Conservation (phyloP, 2,113 vertebrate species). For the Orthonyx spaldingii region DNA sequence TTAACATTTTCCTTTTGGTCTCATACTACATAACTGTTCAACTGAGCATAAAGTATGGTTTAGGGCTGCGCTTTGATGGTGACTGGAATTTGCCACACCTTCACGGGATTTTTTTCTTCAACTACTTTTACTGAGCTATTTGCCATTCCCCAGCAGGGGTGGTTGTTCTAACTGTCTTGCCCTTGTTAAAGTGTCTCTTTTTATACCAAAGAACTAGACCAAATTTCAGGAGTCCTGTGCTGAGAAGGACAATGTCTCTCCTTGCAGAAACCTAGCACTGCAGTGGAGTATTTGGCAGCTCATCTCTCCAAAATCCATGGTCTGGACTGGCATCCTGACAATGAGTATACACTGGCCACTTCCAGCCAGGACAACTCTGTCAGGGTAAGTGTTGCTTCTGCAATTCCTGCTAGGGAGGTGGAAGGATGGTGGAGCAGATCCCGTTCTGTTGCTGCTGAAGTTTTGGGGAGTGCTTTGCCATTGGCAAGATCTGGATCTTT, state of each 20-base stretch:
- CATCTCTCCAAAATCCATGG: constrained; percentile 97
- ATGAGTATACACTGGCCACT: constrained; percentile 90
- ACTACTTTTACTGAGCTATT: background rate
- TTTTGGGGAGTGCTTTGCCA: background rate
- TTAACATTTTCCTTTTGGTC: background rate
- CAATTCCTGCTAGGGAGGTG: background rate
- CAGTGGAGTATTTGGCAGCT: constrained; percentile 92
- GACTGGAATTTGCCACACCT: background rate
- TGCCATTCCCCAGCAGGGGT: background rate
- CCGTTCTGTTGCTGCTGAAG: background rate
- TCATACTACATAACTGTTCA: background rate
- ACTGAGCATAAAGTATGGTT: background rate
- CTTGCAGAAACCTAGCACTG: constrained; percentile 92
- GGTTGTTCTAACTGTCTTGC: background rate
- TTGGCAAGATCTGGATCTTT: background rate
- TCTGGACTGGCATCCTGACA: constrained; percentile 96
- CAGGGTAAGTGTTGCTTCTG: constrained; percentile 73
- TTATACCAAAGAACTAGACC: background rate
- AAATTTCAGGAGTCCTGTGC: background rate
- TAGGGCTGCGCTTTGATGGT: background rate
- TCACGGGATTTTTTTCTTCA: background rate
- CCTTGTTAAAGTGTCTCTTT: background rate
- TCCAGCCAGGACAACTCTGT: constrained; percentile 99
- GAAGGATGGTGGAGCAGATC: background rate
- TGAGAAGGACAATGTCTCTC: constrained; percentile 10